phyloP scores from a whole-genome alignment of 2,113 vertebrate genomes.

The Sakesphorus luctuosus region DNA sequence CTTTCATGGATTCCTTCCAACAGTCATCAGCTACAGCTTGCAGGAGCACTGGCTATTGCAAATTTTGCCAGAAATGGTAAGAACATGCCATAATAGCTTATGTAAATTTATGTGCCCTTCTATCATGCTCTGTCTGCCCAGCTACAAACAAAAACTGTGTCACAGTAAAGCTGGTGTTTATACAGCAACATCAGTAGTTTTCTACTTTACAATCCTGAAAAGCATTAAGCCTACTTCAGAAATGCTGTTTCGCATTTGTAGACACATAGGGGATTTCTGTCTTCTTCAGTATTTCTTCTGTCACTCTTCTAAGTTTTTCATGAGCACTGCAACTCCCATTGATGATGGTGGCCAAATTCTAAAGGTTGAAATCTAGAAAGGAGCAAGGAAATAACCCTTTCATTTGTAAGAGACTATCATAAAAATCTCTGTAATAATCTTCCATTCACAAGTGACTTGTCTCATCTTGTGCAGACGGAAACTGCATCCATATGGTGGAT shows the following conservation, averaged over 20 bases:
- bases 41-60: conserved; percentile 94
- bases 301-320: background rate
- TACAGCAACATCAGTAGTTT: background rate
- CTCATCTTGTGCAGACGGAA: conserved; percentile 82
- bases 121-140: background rate
- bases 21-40: conserved; percentile 96
- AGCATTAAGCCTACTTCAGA: background rate
- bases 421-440: background rate
- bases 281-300: background rate
- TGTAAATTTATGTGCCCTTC: background rate
- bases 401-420: background rate
- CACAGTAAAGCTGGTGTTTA: background rate
- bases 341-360: background rate
- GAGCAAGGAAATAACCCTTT: background rate
- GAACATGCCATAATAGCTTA: background rate
- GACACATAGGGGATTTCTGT: background rate
- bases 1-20: conserved; percentile 96
- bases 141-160: background rate
- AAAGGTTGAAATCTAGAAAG: background rate
- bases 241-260: background rate
- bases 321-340: background rate
- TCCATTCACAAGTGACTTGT: conserved; percentile 16
- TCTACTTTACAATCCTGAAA: background rate
- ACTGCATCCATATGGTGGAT: conserved; percentile 99
- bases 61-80: conserved; percentile 98